A percentile compares a stretch with the other conserved stretches of the same genome.
phyloP scores from a whole-genome alignment of 2,113 vertebrate species.

The Archilochus colubris region DNA sequence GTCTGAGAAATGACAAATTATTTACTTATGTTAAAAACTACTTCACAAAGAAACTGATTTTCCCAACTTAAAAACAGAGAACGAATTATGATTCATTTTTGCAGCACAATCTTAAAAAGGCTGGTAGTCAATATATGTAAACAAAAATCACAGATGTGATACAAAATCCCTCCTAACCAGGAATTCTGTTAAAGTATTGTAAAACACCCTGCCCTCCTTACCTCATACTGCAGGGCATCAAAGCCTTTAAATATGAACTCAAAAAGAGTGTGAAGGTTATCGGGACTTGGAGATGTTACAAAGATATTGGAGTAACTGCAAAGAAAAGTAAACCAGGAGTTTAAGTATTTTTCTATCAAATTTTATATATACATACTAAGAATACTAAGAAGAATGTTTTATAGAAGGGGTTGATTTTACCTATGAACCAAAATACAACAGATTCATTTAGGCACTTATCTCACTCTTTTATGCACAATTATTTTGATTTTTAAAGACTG shows the following conservation, averaged over 20 bases:
- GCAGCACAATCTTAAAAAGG: background rate
- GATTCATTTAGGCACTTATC: background rate
- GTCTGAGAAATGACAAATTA: background rate
- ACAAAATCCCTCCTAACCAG: background rate
- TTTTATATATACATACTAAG: background rate
- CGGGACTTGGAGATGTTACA: slow-evolving; percentile 96
- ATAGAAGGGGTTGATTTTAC: background rate
- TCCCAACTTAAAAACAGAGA: background rate
- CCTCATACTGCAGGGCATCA: slow-evolving; percentile 91
- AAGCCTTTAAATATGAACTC: slow-evolving; percentile 99
- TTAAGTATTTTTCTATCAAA: background rate
- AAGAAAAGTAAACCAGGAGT: background rate
- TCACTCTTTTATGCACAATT: background rate
- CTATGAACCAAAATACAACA: background rate
- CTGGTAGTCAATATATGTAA: rapidly evolving
- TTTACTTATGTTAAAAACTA: background rate
- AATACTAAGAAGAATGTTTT: background rate
- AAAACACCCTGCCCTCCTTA: slow-evolving; percentile 5
- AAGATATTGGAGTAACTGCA: slow-evolving; percentile 97
- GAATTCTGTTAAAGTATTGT: rapidly evolving
- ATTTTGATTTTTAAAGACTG: background rate
- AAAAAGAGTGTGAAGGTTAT: slow-evolving; percentile 97
- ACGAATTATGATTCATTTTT: background rate
- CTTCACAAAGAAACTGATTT: background rate
- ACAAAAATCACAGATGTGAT: background rate